Evolutionary conservation across 2,113 vertebrate genomes (phyloP).

Genomic region (Hyperopisus bebe): DNA sequence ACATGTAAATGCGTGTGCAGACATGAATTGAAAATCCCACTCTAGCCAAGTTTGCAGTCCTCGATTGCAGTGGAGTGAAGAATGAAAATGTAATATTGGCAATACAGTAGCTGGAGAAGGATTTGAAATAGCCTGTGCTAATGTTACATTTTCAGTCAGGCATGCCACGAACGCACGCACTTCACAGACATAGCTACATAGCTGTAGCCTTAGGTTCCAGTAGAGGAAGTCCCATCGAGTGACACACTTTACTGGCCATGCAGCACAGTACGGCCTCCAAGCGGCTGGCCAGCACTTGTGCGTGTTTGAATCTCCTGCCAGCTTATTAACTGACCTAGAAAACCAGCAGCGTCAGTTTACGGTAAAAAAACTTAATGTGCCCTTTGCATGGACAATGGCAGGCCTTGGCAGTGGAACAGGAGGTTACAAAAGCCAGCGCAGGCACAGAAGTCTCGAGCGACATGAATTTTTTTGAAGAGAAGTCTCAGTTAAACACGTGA

Average conservation of each 20-base stretch:
- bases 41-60: not conserved
- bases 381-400: constrained; percentile 7
- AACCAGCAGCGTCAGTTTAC: not conserved
- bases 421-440: not conserved
- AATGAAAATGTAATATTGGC: not conserved
- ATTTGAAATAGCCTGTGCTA: not conserved
- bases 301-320: not conserved
- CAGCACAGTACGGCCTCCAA: not conserved
- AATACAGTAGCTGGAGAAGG: not conserved
- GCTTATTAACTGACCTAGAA: constrained; percentile 32
- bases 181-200: not conserved
- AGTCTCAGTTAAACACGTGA: not conserved
- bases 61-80: not conserved
- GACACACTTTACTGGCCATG: not conserved
- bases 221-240: not conserved
- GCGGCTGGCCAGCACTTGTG: not conserved
- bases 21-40: not conserved
- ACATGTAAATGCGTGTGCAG: not conserved
- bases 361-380: constrained; percentile 3
- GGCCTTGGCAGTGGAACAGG: not conserved
- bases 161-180: not conserved
- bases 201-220: not conserved
- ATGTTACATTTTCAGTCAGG: not conserved
- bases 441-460: not conserved
- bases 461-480: not conserved